A percentile compares a stretch with the other conserved stretches of the same genome.
Conservation (phyloP, 92 coral and sea anemone species). For the Porites divaricata region DNA sequence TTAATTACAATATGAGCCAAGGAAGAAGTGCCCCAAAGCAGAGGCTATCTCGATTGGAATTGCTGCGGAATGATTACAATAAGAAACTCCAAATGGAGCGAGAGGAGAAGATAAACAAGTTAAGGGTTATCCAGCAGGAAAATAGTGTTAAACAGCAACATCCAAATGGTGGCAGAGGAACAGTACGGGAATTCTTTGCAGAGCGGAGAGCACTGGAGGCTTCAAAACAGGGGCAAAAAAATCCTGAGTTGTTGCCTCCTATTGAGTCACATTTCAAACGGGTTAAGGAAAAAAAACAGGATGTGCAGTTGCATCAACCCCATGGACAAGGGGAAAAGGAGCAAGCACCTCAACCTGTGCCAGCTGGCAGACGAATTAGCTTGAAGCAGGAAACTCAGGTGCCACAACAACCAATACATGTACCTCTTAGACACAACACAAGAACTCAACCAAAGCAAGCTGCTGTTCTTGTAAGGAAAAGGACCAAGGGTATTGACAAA, state of each 20-base stretch:
- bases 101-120: conserved; percentile 75
- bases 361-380: conserved; percentile 6
- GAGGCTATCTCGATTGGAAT: conserved; percentile 80
- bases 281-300: conserved; percentile 70
- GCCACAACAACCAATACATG: conserved; percentile 27
- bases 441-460: conserved; percentile 7
- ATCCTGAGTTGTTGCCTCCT: conserved; percentile 84
- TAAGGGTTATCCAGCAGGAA: conserved; percentile 48
- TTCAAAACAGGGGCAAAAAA: conserved; percentile 54
- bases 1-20: conserved; percentile 64
- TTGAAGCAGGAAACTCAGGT: conserved; percentile 13
- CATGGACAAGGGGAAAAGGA: neutral
- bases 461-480: conserved; percentile 51
- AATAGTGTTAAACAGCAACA: conserved; percentile 39
- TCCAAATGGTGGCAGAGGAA: conserved; percentile 60
- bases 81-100: conserved; percentile 84
- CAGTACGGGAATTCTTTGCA: conserved; percentile 93
- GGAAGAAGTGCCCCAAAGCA: conserved; percentile 41
- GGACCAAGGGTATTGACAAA: conserved; percentile 79
- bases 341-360: conserved; percentile 13
- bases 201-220: conserved; percentile 94
- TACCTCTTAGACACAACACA: neutral
- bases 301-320: neutral
- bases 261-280: conserved; percentile 80
- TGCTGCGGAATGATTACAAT: conserved; percentile 80